Percentiles rank a stretch among this genome's conserved stretches.
Conservation (phyloP, 1,140 invertebrate species). For the Aphaenogaster ashmeadi region DNA sequence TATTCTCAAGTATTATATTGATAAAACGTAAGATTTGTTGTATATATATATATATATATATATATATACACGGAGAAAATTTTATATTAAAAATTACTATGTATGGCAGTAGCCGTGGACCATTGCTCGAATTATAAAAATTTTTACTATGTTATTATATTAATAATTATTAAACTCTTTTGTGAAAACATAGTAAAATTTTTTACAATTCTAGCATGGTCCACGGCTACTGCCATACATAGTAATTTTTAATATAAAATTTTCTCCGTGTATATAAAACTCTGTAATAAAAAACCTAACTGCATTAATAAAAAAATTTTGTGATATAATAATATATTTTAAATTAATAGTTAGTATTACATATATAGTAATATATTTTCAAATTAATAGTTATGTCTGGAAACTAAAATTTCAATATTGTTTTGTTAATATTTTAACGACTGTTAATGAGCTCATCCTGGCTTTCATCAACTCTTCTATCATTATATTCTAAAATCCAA, state of each 20-base stretch:
- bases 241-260: too few species aligned
- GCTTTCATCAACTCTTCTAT: not conserved
- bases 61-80: too few species aligned
- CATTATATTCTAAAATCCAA: constrained; percentile 19
- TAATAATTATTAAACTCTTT: too few species aligned
- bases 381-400: not conserved
- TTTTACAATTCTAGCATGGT: too few species aligned
- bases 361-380: not conserved
- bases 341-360: not conserved
- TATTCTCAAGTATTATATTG: not conserved
- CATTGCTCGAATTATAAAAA: too few species aligned
- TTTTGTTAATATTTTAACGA: constrained; percentile 23
- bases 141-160: too few species aligned
- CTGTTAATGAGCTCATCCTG: not conserved
- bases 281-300: not conserved
- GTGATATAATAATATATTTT: not conserved
- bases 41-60: too few species aligned
- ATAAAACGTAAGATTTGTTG: not conserved
- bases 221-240: too few species aligned
- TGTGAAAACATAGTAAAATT: too few species aligned
- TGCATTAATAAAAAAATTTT: not conserved
- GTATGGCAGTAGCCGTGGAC: too few species aligned
- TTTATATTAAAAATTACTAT: too few species aligned
- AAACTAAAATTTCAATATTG: not conserved
- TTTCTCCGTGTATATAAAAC: too few species aligned